phyloP scores from a whole-genome alignment of 2,113 vertebrate species.

The Propithecus coquereli region DNA sequence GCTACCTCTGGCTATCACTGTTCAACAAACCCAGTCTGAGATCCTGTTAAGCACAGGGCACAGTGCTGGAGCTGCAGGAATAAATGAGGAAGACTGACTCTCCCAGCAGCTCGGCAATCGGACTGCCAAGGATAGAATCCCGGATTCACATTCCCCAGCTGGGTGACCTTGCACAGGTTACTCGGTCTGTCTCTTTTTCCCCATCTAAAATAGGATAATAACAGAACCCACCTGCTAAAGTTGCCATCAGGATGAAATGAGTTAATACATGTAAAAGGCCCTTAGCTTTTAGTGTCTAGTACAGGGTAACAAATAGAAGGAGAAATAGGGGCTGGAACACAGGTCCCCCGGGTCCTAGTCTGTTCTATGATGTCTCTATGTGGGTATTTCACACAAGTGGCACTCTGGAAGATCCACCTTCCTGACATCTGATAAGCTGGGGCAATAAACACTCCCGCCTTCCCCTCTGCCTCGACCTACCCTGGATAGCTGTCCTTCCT shows the following conservation, averaged over 20 bases:
- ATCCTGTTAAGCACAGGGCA: background rate
- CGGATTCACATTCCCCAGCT: background rate
- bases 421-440: background rate
- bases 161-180: background rate
- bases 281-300: background rate
- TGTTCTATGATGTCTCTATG: background rate
- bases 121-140: fast-evolving
- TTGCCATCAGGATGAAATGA: background rate
- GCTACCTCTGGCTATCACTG: background rate
- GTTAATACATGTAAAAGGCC: background rate
- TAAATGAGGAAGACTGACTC: background rate
- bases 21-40: background rate
- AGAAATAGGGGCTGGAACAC: background rate
- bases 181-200: background rate
- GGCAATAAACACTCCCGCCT: background rate
- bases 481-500: background rate
- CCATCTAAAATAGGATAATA: background rate
- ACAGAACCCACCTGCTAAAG: background rate
- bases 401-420: background rate
- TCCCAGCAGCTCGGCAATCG: background rate
- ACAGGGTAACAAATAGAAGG: background rate
- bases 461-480: background rate
- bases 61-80: fast-evolving
- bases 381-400: background rate
- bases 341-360: background rate